These are phyloP conservation scores for Dorcus hopei DNA, from an alignment of 2,888 invertebrate genomes.

Conservation along the genomic window DNA sequence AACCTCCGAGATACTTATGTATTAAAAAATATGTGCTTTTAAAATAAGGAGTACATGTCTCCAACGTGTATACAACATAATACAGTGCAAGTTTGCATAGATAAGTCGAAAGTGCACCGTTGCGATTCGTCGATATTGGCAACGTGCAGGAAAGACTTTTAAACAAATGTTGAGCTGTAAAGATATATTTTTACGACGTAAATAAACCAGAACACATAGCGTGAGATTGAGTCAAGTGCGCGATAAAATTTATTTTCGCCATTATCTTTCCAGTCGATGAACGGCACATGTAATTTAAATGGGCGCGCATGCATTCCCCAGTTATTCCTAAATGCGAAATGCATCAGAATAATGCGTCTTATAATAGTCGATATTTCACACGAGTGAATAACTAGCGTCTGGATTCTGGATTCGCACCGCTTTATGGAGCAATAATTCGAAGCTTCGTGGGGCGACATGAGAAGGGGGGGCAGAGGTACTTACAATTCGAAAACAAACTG, in stretches of 20 bases:
- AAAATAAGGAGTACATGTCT: too few species aligned
- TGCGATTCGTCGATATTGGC: too few species aligned
- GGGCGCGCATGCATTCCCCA: background rate
- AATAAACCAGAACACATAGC: background rate
- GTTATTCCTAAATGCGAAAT: background rate
- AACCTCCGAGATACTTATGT: too few species aligned
- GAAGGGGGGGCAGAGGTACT: background rate
- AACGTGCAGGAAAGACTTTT: too few species aligned
- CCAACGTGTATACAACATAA: too few species aligned
- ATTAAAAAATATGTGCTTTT: too few species aligned
- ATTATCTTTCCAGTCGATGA: constrained; percentile 3
- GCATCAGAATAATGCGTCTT: background rate
- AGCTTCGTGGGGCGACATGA: background rate
- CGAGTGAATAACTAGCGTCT: constrained; percentile 1
- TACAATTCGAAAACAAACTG: constrained; percentile 9
- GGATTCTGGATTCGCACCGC: constrained; percentile 2
- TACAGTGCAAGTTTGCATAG: too few species aligned
- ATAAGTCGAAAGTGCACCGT: too few species aligned
- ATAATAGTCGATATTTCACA: constrained; percentile 2
- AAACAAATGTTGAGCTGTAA: background rate
- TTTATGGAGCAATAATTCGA: constrained; percentile 1
- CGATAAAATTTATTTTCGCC: constrained; percentile 1
- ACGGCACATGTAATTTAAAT: constrained; percentile 1
- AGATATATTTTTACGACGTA: background rate
- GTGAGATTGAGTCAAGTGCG: constrained; percentile 1